Evolutionary conservation across 2,113 vertebrate genomes (phyloP), one percentile per base, ranked within the genome.

Genomic region (Chaetodon trifascialis): DNA sequence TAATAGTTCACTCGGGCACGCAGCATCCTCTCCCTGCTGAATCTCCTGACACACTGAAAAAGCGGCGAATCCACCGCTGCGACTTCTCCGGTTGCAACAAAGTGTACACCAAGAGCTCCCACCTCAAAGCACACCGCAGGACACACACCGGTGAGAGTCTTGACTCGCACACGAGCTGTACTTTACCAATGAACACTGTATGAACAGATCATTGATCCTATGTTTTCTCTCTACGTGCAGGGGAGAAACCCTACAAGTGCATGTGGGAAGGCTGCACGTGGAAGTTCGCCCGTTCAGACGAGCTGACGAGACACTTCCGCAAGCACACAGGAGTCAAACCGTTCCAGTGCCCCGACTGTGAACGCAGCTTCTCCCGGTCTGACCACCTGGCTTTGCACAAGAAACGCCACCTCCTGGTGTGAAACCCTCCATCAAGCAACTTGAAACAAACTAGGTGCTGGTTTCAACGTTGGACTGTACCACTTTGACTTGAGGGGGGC

Each of bases 261-360:
- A 97, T 96, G 30, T 99, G 98, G 98, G 97, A 99, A 89, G 98
- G 98, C 56, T 99, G 98, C 95, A 99, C 98, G 0, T 99, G 98
- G 98, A 99, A 99, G 93, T 99, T 99, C 68, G 98, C 98, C 74
- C 98, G 98, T 88, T 99, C 98, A 0, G 98, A 99, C 68, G 98
- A 99, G 95, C 95, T 99, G 3, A 99, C 98, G 1, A 97, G 98
- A 91, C 98, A 99, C 96, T 99, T 97, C 95, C 98, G 98, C 82
- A 99, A 99, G 92, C 98, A 99, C 55, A 99, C 98, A 0, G 98
- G 98, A 30, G 96, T 99, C 86, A 99, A 99, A 92, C 98, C 98
- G 0, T 99, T 99, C 92, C 97, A 99, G 94, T 99, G 98, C 70
- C 97, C 97, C 2, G 98, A 99, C 96, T 99, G 98, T 89, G 98